Evolutionary conservation across 2,888 invertebrate genomes (phyloP).

Genomic region (Watsonalla cultraria): DNA sequence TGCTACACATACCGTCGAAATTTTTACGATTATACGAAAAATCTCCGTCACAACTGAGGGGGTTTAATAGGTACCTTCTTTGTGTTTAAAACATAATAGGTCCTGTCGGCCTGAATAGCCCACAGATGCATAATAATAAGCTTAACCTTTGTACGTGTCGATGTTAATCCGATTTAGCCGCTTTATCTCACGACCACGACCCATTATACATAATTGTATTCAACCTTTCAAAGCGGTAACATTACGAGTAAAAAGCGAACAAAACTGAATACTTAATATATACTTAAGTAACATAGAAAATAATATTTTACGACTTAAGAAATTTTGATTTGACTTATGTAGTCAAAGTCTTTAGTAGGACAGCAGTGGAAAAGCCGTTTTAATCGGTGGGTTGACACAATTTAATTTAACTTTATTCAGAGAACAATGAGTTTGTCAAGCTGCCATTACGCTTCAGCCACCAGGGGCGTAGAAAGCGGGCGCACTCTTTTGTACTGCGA

Average conservation of each 20-base stretch:
- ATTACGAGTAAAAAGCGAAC: neutral
- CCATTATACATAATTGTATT: neutral
- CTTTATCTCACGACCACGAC: slow-evolving; percentile 52
- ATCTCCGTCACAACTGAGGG: slow-evolving; percentile 11
- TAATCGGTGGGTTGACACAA: neutral
- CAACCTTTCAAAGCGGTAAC: slow-evolving; percentile 2
- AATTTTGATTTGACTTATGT: too few species aligned
- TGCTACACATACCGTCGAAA: slow-evolving; percentile 12
- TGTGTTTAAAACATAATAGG: neutral
- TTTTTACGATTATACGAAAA: slow-evolving; percentile 17
- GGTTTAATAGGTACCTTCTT: too few species aligned
- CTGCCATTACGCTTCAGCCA: slow-evolving; percentile 20
- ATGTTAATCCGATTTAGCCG: slow-evolving; percentile 55
- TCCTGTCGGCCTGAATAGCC: slow-evolving; percentile 18
- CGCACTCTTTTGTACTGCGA: slow-evolving; percentile 5
- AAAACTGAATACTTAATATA: too few species aligned
- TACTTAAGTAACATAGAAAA: too few species aligned
- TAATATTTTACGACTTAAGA: too few species aligned
- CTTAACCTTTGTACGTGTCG: slow-evolving; percentile 40
- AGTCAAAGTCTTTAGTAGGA: neutral
- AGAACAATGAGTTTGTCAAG: slow-evolving; percentile 28
- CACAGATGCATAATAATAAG: slow-evolving; percentile 2
- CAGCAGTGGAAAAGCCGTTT: neutral
- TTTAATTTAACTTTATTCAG: slow-evolving; percentile 9
- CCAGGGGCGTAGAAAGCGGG: neutral